Percentiles rank a stretch among this genome's conserved stretches.
phyloP scores from a whole-genome alignment of 30 jellyfish, hydroid and myxozoan species.

The Morbakka virulenta region DNA sequence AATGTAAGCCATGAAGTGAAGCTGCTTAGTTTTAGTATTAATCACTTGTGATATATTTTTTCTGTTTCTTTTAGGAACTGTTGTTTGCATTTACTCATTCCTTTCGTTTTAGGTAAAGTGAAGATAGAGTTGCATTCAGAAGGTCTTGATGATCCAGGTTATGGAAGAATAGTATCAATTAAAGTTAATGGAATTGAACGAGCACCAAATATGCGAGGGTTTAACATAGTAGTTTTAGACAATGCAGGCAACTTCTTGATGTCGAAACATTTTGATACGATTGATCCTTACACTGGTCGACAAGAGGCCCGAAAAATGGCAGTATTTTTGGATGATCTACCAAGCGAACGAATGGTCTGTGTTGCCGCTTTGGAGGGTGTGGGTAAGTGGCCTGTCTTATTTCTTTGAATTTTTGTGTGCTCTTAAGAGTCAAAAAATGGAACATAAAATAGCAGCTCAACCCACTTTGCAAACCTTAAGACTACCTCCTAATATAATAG shows the following conservation, averaged over 20 bases:
- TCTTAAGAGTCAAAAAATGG: too few relatives aligned
- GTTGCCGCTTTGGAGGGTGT: conserved; percentile 73
- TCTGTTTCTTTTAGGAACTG: background rate
- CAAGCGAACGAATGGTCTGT: conserved; percentile 83
- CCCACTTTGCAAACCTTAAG: too few relatives aligned
- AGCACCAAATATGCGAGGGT: conserved; percentile 81
- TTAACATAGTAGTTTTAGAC: conserved; percentile 79
- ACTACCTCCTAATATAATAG: too few relatives aligned
- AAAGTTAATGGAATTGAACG: conserved; percentile 83
- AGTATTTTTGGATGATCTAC: conserved; percentile 75
- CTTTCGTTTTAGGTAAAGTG: conserved; percentile 53
- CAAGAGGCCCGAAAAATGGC: conserved; percentile 78
- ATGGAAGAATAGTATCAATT: conserved; percentile 74
- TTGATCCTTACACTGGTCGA: conserved; percentile 68
- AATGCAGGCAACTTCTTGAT: conserved; percentile 75
- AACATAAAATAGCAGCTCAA: too few relatives aligned
- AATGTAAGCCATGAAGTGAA: too few relatives aligned
- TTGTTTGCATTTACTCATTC: background rate
- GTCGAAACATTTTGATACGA: conserved; percentile 83
- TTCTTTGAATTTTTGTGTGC: background rate
- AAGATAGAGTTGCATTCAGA: conserved; percentile 68
- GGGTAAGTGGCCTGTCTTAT: conserved; percentile 60
- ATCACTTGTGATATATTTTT: too few relatives aligned
- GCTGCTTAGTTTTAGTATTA: too few relatives aligned
- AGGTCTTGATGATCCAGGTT: conserved; percentile 79